These are phyloP conservation scores for Ammodramus savannarum DNA, from an alignment of 2,113 vertebrate genomes.

Conservation along the genomic window DNA sequence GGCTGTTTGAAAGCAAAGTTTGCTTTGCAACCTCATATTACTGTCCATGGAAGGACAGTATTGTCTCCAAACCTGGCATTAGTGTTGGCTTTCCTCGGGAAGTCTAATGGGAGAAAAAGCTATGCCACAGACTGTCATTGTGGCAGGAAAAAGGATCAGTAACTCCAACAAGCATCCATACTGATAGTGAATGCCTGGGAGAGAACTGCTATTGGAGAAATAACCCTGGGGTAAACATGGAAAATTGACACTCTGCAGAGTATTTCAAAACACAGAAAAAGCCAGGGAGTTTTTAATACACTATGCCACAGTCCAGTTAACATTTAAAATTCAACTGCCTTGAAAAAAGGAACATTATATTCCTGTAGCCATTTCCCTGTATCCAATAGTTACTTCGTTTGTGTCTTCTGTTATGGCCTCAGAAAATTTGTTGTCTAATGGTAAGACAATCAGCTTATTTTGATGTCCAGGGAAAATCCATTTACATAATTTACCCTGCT, in stretches of 20 bases:
- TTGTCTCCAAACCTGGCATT: constrained; percentile 55
- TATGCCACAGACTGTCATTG: neutral
- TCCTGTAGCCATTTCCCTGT: neutral
- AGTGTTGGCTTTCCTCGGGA: constrained; percentile 37
- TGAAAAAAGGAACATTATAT: neutral
- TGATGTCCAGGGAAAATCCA: neutral
- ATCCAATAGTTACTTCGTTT: neutral
- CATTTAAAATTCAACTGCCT: neutral
- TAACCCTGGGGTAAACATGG: neutral
- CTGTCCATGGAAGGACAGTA: constrained; percentile 29
- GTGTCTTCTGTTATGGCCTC: neutral
- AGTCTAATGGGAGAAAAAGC: neutral
- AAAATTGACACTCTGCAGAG: neutral
- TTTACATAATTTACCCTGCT: neutral
- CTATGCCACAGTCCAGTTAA: neutral
- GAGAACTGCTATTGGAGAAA: neutral
- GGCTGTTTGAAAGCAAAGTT: constrained; percentile 60
- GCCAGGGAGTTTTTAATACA: neutral
- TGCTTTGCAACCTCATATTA: constrained; percentile 47
- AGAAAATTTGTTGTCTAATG: neutral
- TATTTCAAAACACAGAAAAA: neutral
- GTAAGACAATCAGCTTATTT: neutral
- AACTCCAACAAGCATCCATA: neutral
- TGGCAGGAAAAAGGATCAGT: neutral
- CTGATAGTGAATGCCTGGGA: neutral